These are phyloP conservation scores for Arvicanthis niloticus DNA, from an alignment of 2,113 vertebrate genomes.

Conservation along the genomic window DNA sequence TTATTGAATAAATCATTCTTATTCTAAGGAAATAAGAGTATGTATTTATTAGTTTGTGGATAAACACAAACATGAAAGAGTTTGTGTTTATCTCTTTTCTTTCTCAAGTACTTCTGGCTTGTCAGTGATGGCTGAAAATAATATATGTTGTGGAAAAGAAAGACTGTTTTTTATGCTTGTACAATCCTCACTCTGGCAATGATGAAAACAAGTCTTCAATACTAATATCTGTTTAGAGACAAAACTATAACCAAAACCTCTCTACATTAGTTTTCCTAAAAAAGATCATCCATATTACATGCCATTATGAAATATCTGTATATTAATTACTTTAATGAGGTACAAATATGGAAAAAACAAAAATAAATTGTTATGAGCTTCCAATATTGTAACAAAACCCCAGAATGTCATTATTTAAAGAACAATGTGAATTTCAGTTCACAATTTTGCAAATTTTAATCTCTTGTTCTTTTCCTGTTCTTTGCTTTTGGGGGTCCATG, in stretches of 20 bases:
- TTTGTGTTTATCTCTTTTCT: background rate
- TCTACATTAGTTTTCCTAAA: background rate
- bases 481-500: background rate
- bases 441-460: background rate
- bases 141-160: background rate
- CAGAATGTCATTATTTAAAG: too few species aligned
- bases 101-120: background rate
- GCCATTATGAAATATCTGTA: background rate
- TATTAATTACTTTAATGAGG: background rate
- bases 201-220: background rate
- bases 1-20: too few species aligned
- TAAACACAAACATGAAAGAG: background rate
- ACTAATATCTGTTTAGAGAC: background rate
- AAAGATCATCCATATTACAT: background rate
- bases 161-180: background rate
- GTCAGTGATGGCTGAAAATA: background rate
- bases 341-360: background rate
- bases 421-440: too few species aligned
- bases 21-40: background rate
- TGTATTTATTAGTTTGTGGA: background rate
- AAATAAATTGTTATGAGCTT: background rate
- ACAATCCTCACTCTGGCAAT: background rate
- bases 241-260: background rate
- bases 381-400: background rate
- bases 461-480: background rate